Conservation (phyloP, 2,888 invertebrate species). For the Gandaritis pyraliata region DNA sequence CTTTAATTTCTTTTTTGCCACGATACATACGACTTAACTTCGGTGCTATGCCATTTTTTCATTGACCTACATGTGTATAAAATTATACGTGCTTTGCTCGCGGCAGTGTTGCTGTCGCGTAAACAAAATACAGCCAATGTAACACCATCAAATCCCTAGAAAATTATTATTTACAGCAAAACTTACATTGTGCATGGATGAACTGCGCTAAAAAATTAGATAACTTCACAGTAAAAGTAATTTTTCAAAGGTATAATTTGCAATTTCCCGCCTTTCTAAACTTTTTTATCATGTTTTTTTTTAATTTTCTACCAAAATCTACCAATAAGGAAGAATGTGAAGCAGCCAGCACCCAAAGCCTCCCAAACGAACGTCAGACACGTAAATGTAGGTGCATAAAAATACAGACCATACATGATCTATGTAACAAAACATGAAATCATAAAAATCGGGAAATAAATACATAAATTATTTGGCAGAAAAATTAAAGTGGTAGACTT, state of each 20-base stretch:
- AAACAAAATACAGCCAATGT: slow-evolving; percentile 35
- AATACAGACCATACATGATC: no score
- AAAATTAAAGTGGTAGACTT: no score
- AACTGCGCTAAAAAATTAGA: neutral
- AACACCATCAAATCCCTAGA: neutral
- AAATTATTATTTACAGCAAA: slow-evolving; percentile 13
- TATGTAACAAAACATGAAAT: no score
- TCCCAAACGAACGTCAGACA: no score
- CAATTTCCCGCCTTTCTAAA: slow-evolving; percentile 41
- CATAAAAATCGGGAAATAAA: no score
- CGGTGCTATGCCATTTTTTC: slow-evolving; percentile 83
- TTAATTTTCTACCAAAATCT: slow-evolving; percentile 26
- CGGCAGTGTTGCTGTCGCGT: slow-evolving; percentile 72
- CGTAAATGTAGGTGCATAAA: no score
- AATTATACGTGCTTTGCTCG: slow-evolving; percentile 72
- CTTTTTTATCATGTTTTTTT: slow-evolving; percentile 21
- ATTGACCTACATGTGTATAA: slow-evolving; percentile 84
- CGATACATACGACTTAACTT: slow-evolving; percentile 78
- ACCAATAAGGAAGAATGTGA: no score
- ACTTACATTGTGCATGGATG: slow-evolving; percentile 49
- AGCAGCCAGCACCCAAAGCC: no score
- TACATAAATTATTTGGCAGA: no score
- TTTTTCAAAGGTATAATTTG: slow-evolving; percentile 26
- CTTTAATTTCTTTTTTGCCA: slow-evolving; percentile 82
- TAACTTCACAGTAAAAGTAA: slow-evolving; percentile 18